Conservation (phyloP, 1,140 invertebrate species). For the Ceratosolen solmsi region DNA sequence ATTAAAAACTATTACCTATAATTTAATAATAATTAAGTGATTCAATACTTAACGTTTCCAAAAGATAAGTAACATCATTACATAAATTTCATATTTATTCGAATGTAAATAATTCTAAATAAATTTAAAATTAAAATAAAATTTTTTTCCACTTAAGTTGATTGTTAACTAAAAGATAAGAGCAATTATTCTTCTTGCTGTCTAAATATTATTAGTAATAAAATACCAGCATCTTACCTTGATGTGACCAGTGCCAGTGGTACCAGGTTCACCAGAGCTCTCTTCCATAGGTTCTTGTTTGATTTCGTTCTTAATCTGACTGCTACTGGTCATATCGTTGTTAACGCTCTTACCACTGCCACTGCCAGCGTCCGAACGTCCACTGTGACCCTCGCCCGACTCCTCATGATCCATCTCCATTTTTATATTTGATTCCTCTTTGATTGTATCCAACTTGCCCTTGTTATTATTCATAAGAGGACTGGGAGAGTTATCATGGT, state of each 20-base stretch:
- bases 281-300: slow-evolving; percentile 80
- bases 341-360: slow-evolving; percentile 78
- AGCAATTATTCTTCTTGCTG: too few relatives aligned
- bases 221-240: slow-evolving; percentile 18
- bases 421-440: slow-evolving; percentile 79
- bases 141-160: too few relatives aligned
- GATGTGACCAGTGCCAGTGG: slow-evolving; percentile 3
- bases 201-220: neutral
- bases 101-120: neutral
- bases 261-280: slow-evolving; percentile 49
- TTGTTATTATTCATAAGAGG: slow-evolving; percentile 76
- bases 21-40: neutral
- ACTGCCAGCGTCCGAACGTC: slow-evolving; percentile 63
- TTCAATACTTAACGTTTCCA: neutral
- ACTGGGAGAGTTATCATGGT: slow-evolving; percentile 80
- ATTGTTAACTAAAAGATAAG: too few relatives aligned
- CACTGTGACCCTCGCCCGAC: slow-evolving; percentile 63
- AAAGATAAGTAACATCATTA: neutral
- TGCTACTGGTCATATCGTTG: slow-evolving; percentile 71
- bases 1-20: neutral
- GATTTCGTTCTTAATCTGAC: slow-evolving; percentile 79
- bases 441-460: slow-evolving; percentile 79
- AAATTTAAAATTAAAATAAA: too few relatives aligned
- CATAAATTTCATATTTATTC: neutral
- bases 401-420: slow-evolving; percentile 78